These are phyloP conservation scores for Euura saliciscinereae DNA, from an alignment of 1,140 invertebrate genomes.

Conservation along the genomic window DNA sequence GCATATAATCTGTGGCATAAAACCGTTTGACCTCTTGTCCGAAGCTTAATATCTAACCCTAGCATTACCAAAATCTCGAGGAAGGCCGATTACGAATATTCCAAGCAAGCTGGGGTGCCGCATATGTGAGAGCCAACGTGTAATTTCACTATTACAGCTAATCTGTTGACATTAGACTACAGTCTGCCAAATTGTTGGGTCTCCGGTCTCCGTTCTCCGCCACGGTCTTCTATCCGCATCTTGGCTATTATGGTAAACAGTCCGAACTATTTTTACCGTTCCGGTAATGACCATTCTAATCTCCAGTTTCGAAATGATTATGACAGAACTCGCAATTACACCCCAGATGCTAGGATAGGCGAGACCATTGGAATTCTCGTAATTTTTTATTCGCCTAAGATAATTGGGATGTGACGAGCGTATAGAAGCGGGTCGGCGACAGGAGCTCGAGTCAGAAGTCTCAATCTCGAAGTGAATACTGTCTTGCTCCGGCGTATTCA, in stretches of 20 bases:
- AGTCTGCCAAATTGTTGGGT: conserved; percentile 43
- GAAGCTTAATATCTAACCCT: conserved; percentile 42
- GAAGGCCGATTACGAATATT: conserved; percentile 41
- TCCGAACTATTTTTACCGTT: conserved; percentile 44
- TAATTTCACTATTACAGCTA: conserved; percentile 60
- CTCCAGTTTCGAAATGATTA: conserved; percentile 20
- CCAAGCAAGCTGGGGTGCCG: conserved; percentile 41
- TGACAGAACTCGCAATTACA: neutral
- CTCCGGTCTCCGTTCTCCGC: conserved; percentile 18
- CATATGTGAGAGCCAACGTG: conserved; percentile 48
- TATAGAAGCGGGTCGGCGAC: neutral
- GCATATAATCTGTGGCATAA: conserved; percentile 45
- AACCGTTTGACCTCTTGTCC: conserved; percentile 46
- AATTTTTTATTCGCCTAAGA: neutral
- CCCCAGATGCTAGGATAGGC: neutral
- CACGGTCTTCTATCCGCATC: conserved; percentile 21
- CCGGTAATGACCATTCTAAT: conserved; percentile 27
- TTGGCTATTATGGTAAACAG: conserved; percentile 54
- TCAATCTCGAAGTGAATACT: neutral
- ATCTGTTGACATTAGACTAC: conserved; percentile 58
- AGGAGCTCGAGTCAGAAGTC: neutral
- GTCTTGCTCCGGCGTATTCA: neutral
- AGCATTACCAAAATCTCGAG: conserved; percentile 44
- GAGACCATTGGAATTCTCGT: neutral
- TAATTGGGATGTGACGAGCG: neutral